phyloP scores from a whole-genome alignment of 2,113 vertebrate genomes.

The Maccullochella peelii region DNA sequence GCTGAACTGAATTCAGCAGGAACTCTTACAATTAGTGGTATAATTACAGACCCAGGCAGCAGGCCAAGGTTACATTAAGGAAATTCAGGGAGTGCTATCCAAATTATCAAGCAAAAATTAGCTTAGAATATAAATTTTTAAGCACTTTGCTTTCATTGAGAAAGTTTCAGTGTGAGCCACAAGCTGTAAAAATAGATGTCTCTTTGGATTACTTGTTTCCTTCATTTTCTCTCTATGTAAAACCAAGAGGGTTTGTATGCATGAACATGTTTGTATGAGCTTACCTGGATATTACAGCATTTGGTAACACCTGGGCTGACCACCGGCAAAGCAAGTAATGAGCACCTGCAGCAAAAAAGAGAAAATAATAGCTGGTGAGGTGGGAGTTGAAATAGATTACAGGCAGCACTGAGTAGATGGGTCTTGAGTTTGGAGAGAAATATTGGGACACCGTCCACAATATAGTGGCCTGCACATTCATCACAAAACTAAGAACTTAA shows the following conservation, averaged over 20 bases:
- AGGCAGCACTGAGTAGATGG: background rate
- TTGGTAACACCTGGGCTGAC: background rate
- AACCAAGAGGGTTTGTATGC: no score
- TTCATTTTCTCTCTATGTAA: background rate
- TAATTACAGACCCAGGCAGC: conserved; percentile 4
- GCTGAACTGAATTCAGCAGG: conserved; percentile 18
- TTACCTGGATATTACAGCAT: conserved; percentile 33
- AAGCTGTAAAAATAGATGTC: no score
- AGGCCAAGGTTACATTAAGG: background rate
- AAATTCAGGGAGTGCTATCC: background rate
- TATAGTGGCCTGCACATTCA: background rate
- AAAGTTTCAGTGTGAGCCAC: background rate
- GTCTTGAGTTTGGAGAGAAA: conserved; percentile 24
- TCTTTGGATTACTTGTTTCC: background rate
- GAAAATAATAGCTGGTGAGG: conserved; percentile 15
- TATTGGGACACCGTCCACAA: background rate
- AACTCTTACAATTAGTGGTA: background rate
- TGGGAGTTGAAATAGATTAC: background rate
- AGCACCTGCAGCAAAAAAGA: conserved; percentile 38
- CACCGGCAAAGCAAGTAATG: background rate
- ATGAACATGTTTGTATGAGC: background rate
- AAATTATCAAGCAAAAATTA: background rate
- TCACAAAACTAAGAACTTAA: conserved; percentile 18
- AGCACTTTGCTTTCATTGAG: background rate
- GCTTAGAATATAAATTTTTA: background rate